Base-by-base conservation (phyloP, 2,113 vertebrate species). In the Taurulus bubalis region DNA sequence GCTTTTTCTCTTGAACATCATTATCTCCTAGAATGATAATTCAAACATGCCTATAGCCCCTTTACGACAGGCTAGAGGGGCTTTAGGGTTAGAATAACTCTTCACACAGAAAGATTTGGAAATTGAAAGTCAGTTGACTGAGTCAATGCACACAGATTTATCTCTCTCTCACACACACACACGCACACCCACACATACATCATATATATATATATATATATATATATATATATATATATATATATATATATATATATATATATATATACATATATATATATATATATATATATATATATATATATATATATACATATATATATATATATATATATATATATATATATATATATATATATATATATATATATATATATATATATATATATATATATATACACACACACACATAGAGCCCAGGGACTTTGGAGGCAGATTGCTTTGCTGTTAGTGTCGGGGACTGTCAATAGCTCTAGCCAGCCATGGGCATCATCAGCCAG, bases 1-100 rank as follows among this genome's bases (percentile, higher is more conserved):
- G 6, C 3, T 20, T 64, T 79, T 77, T 40, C 47, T 20, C 47
- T 71, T 72, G 58, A 75, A 20, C 38, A 59, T 71, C 38, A 75
- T 36, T 42, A 36, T 79, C 77, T 53, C 7, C 8, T 40, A 55
- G 2, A 72, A 60, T 38, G 45, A 80, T 67, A 45, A 75, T 66
- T 34, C 30, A 73, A 72, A 38, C 24, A 63, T 58, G 45, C 53
- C 42, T 68, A 5, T 55, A 40, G 79, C 36, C 83, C 68, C 24
- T 62, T 80, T 51, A 76, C 3, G 9, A 45, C 10, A 78, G 55
- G 34, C 58, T 34, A 64, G 77, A 51, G 64, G 78, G 74, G 49
- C 78, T 86, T 85, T 85, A 64, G 56, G 87, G 89, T 94, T 92
- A 94, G 88, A 91, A 91, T 77, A 92, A 93, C 89, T 75, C 59